Conservation (phyloP, 2,113 vertebrate genomes). For the Anarhynchus alexandrinus region DNA sequence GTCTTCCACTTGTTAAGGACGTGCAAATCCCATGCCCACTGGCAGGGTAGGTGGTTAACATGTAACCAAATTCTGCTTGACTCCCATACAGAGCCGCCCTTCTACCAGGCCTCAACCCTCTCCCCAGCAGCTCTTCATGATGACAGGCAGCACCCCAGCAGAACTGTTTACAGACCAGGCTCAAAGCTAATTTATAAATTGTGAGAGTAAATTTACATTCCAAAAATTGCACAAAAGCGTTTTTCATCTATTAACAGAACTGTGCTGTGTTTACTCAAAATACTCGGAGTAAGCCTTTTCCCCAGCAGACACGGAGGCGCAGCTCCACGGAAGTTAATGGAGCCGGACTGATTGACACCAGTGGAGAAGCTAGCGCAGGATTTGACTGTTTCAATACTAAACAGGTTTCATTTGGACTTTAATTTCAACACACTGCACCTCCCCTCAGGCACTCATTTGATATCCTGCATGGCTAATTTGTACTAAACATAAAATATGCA, state of each 20-base stretch:
- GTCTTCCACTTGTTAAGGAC: background rate
- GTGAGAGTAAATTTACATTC: background rate
- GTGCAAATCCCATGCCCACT: background rate
- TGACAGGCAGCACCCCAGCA: background rate
- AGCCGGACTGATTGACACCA: constrained; percentile 14
- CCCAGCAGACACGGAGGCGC: background rate
- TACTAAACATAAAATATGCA: constrained; percentile 53
- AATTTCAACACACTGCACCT: constrained; percentile 1
- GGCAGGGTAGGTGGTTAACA: background rate
- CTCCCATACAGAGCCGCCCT: background rate
- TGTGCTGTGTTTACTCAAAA: background rate
- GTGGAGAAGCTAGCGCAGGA: background rate
- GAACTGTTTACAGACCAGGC: background rate
- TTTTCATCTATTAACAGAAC: background rate
- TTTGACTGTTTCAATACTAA: background rate
- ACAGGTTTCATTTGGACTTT: background rate
- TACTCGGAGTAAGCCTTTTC: background rate
- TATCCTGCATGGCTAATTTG: constrained; percentile 48
- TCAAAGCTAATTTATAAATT: background rate
- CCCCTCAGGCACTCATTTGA: constrained; percentile 54
- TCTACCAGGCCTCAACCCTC: background rate
- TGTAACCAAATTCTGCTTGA: background rate
- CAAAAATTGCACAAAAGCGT: background rate
- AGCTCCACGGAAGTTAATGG: background rate
- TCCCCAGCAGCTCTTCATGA: background rate